These are phyloP conservation scores for Drosophila burlai DNA, from an alignment of 1,140 invertebrate genomes.

Conservation along the genomic window DNA sequence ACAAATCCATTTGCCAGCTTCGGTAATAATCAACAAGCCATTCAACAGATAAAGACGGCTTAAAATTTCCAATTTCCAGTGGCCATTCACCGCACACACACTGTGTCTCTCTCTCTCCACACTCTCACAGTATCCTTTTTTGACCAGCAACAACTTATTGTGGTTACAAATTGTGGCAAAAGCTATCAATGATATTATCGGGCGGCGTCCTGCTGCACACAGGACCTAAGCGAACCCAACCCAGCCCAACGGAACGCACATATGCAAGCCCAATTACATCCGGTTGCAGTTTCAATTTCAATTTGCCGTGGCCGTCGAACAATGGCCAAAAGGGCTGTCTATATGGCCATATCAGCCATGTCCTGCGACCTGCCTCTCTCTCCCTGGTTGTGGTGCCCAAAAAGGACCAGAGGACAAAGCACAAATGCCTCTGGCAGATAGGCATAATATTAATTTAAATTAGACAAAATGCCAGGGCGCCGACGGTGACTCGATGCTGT, in stretches of 20 bases:
- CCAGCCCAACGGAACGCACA: conserved; percentile 36
- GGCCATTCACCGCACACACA: conserved; percentile 31
- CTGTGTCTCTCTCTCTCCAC: not conserved
- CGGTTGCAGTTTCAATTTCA: conserved; percentile 83
- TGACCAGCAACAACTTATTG: conserved; percentile 75
- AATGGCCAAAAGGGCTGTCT: conserved; percentile 29
- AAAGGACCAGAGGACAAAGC: conserved; percentile 45
- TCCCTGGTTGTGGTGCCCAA: not conserved
- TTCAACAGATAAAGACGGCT: conserved; percentile 52
- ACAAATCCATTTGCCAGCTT: conserved; percentile 40
- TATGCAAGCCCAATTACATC: conserved; percentile 82
- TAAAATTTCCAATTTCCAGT: conserved; percentile 64
- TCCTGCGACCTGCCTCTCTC: not conserved
- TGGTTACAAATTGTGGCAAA: conserved; percentile 79
- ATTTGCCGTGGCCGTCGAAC: conserved; percentile 64
- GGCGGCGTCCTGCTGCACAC: conserved; percentile 3
- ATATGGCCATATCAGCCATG: conserved; percentile 10
- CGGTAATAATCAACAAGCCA: conserved; percentile 69
- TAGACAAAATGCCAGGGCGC: conserved; percentile 56
- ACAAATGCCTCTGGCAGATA: conserved; percentile 54
- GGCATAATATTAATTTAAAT: conserved; percentile 83
- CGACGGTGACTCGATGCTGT: conserved; percentile 6
- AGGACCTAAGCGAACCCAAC: conserved; percentile 11
- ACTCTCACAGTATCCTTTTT: conserved; percentile 33
- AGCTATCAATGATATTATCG: conserved; percentile 83